Conservation (phyloP, 1,140 invertebrate species). For the Scaptomyza montana region DNA sequence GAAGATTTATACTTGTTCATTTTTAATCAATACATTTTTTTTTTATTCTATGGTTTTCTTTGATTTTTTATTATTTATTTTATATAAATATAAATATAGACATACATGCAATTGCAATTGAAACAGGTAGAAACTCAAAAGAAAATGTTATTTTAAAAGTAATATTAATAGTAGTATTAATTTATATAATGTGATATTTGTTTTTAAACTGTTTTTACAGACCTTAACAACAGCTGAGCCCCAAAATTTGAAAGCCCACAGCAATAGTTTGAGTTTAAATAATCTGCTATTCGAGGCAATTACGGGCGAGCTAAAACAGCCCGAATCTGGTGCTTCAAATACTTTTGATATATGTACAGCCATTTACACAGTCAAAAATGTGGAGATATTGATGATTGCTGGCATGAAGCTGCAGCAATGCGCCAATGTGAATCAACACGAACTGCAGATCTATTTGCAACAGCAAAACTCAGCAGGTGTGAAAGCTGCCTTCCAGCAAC, state of each 20-base stretch:
- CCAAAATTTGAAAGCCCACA: not conserved
- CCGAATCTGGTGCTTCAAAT: not conserved
- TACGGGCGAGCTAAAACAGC: conserved; percentile 40
- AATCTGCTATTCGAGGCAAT: conserved; percentile 60
- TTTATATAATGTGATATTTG: not conserved
- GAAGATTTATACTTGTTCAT: too few relatives aligned
- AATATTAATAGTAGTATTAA: too few relatives aligned
- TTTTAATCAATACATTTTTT: too few relatives aligned
- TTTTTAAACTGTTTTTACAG: conserved; percentile 8
- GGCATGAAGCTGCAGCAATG: conserved; percentile 47
- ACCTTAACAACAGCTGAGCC: conserved; percentile 23
- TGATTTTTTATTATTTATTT: too few relatives aligned
- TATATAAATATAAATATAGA: too few relatives aligned
- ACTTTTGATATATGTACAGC: conserved; percentile 34
- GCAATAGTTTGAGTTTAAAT: conserved; percentile 18
- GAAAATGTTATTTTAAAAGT: too few relatives aligned
- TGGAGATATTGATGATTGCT: conserved; percentile 42
- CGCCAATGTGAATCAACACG: conserved; percentile 4
- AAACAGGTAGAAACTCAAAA: too few relatives aligned
- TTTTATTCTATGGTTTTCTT: too few relatives aligned
- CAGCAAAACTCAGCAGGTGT: not conserved
- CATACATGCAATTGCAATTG: too few relatives aligned
- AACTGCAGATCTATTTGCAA: conserved; percentile 30
- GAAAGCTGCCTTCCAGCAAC: conserved; percentile 38
- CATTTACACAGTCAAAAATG: conserved; percentile 32